Evolutionary conservation across 2,888 invertebrate genomes (phyloP).

Genomic region (Drosophila helvetica): DNA sequence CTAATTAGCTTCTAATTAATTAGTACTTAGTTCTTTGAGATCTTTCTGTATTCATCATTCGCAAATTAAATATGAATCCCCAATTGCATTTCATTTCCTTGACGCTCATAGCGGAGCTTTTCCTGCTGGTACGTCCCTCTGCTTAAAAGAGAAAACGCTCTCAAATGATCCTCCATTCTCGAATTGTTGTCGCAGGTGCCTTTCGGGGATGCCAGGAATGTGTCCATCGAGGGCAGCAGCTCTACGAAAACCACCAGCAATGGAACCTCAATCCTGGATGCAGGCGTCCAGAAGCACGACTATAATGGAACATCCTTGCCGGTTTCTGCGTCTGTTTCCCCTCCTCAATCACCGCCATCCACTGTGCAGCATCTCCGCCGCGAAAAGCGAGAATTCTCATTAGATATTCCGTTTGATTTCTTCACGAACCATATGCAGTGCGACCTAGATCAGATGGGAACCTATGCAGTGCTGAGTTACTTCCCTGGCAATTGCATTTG

Average conservation of each 20-base stretch:
- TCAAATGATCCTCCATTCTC: not conserved
- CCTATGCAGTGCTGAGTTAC: not conserved
- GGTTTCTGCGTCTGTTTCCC: no score
- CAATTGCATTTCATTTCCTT: not conserved
- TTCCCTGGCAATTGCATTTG: not conserved
- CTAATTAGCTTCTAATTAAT: no score
- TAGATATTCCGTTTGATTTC: not conserved
- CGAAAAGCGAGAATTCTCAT: no score
- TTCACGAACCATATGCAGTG: not conserved
- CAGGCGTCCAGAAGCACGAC: not conserved
- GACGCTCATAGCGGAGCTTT: not conserved
- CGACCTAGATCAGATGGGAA: not conserved
- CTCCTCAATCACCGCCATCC: no score
- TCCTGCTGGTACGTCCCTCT: not conserved
- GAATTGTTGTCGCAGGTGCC: not conserved
- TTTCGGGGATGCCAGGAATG: not conserved
- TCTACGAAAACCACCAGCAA: no score
- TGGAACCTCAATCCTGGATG: no score
- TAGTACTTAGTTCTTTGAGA: not conserved
- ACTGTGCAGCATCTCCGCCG: no score
- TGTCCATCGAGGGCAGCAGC: not conserved
- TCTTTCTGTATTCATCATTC: not conserved
- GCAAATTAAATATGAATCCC: not conserved
- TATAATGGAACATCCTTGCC: not conserved
- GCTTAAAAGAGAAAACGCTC: not conserved